Percentiles rank a stretch among this genome's conserved stretches.
Conservation (phyloP, 2,888 invertebrate species). For the Limnephilus rhombicus region DNA sequence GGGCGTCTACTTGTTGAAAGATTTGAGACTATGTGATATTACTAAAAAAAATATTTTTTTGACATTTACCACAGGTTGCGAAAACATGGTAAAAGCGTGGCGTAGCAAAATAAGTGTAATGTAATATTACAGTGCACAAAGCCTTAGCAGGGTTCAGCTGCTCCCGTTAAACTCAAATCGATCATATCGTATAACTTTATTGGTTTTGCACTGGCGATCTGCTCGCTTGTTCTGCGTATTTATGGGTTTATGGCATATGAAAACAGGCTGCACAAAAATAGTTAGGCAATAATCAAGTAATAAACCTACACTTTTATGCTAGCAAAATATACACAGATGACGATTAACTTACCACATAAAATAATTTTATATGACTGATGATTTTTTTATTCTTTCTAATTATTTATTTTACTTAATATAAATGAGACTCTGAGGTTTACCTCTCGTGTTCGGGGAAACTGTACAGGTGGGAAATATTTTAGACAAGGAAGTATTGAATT, state of each 20-base stretch:
- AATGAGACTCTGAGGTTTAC: too few species aligned
- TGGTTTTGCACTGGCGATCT: conserved; percentile 35
- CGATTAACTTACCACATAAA: too few species aligned
- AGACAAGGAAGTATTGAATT: too few species aligned
- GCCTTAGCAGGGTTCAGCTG: conserved; percentile 27
- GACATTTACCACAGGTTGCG: neutral
- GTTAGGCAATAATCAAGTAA: neutral
- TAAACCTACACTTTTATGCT: neutral
- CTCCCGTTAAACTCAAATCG: conserved; percentile 32
- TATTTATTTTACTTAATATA: too few species aligned
- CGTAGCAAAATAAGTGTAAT: neutral
- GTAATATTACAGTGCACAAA: conserved; percentile 1
- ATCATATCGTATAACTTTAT: conserved; percentile 39
- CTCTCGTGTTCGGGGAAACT: too few species aligned
- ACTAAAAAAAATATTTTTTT: neutral
- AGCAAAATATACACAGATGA: neutral
- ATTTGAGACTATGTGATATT: neutral
- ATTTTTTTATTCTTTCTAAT: too few species aligned
- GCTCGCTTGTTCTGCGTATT: neutral
- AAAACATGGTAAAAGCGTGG: neutral
- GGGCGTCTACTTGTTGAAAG: neutral
- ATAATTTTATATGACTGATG: too few species aligned
- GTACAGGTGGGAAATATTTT: too few species aligned
- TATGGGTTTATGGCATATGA: neutral
- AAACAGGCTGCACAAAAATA: neutral